Base-by-base conservation (phyloP, 2,888 invertebrate genomes). In the Cordilura impudica region DNA sequence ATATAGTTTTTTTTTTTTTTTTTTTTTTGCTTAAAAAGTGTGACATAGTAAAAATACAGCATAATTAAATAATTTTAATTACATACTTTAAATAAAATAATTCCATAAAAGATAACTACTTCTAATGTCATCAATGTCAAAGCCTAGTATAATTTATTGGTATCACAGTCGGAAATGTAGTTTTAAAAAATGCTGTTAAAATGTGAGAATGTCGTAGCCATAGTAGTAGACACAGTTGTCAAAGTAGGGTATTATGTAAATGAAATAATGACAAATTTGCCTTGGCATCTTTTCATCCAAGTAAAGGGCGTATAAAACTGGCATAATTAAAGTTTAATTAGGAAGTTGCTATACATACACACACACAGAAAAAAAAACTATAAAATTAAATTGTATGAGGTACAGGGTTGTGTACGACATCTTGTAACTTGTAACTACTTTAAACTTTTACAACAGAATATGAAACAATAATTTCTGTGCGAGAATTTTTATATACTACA, bases 291-390 rank as follows among this genome's bases (percentile, higher is more conserved):
- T 70, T 54, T 31, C 54, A 35, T 18, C 8, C 35, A 73, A 71
- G 61, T 56, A 70, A 75, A 43, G 45, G 71, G 61, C 61, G 49
- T 56, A 74, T 74, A 63, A 76, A 71, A 81, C 80, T 74, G 63
- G 72, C 78, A 74, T 83, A 83, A 83, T 83, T 83, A 82, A 81
- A 83, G 71, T 83, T 83, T 83, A 83, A 83, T 83, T 81, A 82
- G 81, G 53, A 83, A 80, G 76, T 80, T 72, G 63, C 31, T 43
- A 70, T 31, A 72, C 58, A 47, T 29, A 12, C n/a, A 16, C 53
- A 47, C 12, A 45, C 45, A 54, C 8, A 16, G 19, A 58, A 5
- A 7, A 2, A 6, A 70, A 65, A 54, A 47, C 8, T n/a, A 76
- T 47, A 71, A 60, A 71, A 76, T 70, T n/a, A n/a, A n/a, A 51